Evolutionary conservation across 2,113 vertebrate species (phyloP), one percentile per base, ranked within the genome.

Genomic region (Bubalus kerabau): DNA sequence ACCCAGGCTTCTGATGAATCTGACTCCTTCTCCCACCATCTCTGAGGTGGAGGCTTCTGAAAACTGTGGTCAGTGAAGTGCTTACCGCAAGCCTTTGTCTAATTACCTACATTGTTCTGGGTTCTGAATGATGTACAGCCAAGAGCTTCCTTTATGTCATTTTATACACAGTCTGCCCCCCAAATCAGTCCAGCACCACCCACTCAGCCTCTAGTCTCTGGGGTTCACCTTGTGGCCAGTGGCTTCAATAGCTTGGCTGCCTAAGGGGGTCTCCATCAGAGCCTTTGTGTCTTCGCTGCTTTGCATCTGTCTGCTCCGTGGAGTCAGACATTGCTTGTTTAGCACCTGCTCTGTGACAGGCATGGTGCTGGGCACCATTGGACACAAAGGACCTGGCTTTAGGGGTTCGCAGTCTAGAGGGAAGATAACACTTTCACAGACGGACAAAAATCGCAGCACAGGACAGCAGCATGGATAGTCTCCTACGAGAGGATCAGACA

Each of bases 61-160:
- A 87, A 93, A 57, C 28, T 74, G 83, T 80, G 90, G 67, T 87
- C 76, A 62, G 67, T 23, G 59, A 84, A 88, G 50, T 21, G 32
- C 32, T 67, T 57, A 94, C 82, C 11, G 15, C 91, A 95, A 71
- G 78, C 28, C 88, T 91, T 32, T 74, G 57, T 87, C 84, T 91
- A 96, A 96, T 92, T 90, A 97, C 32, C 80, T 87, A 48, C 71
- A 94, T 40, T 76, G 86, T 96, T 90, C 92, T 76, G 81, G 87
- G 54, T 40, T 96, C 90, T 57, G 64, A 96, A 64, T 94, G 91
- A 96, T 67, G 48, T 64, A 32, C 64, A 62, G 93, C 43, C 28
- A 81, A 96, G 43, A 6, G 74, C 36, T 92, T 80, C 90, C 71
- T 91, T 92, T 50, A 59, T 7, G 21, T 71, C 40, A 64, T 92